These are phyloP conservation scores for Axea sp. DNA, from an alignment of 2,888 invertebrate species.

Conservation along the genomic window DNA sequence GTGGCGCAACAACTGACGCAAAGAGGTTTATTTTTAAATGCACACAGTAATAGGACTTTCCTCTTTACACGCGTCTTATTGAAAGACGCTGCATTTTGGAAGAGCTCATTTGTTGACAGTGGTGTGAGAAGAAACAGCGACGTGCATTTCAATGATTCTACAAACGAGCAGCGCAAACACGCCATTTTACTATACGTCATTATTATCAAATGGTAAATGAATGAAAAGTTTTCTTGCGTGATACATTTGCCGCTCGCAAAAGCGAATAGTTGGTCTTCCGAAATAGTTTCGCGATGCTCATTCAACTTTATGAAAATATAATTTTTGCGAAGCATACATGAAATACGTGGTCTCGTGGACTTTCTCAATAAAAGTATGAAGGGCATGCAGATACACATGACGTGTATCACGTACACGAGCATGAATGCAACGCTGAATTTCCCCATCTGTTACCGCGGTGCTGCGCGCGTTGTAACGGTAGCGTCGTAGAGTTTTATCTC, in stretches of 20 bases:
- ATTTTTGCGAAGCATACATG: conserved; percentile 37
- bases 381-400: conserved; percentile 54
- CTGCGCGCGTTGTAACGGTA: conserved; percentile 58
- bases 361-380: conserved; percentile 58
- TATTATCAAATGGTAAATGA: too few relatives aligned
- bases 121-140: too few relatives aligned
- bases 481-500: conserved; percentile 63
- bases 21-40: too few relatives aligned
- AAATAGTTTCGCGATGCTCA: conserved; percentile 22
- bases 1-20: too few relatives aligned
- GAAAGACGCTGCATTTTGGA: too few relatives aligned
- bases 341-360: conserved; percentile 39
- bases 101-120: too few relatives aligned
- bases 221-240: not conserved
- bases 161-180: too few relatives aligned
- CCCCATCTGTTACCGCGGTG: conserved; percentile 61
- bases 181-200: too few relatives aligned
- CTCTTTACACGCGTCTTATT: too few relatives aligned
- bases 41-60: too few relatives aligned
- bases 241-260: conserved; percentile 4
- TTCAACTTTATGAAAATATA: conserved; percentile 48
- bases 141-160: too few relatives aligned
- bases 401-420: conserved; percentile 58
- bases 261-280: not conserved
- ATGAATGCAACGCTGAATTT: conserved; percentile 63